These are phyloP conservation scores for Onychorhynchus coronatus DNA, from an alignment of 2,113 vertebrate genomes.

Conservation along the genomic window DNA sequence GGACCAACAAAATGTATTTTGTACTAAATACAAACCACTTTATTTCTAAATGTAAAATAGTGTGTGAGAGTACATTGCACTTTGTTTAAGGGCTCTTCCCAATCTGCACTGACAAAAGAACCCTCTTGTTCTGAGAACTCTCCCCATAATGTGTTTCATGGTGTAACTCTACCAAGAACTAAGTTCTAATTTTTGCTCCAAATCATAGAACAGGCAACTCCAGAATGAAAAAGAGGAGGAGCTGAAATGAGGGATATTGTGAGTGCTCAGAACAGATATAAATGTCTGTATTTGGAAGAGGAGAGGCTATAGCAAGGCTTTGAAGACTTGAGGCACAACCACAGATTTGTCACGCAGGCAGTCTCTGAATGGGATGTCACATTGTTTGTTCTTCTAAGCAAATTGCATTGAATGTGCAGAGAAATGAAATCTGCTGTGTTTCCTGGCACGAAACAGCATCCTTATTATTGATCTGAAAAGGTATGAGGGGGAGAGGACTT, in stretches of 20 bases:
- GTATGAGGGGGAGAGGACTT: neutral
- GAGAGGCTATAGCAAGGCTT: neutral
- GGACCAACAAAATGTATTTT: conserved; percentile 25
- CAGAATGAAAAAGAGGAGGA: neutral
- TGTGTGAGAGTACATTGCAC: neutral
- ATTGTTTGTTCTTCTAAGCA: neutral
- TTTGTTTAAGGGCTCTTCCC: neutral
- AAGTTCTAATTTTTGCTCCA: neutral
- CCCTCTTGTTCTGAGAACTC: neutral
- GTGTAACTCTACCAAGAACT: neutral
- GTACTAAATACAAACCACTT: conserved; percentile 4
- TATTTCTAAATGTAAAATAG: conserved; percentile 11
- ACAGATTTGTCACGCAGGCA: neutral
- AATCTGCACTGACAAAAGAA: neutral
- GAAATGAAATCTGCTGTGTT: neutral
- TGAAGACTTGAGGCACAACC: neutral
- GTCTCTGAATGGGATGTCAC: neutral
- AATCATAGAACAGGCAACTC: neutral
- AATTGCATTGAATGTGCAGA: neutral
- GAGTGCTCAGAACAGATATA: neutral
- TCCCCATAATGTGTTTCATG: neutral
- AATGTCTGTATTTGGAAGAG: neutral
- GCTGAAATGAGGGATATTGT: neutral
- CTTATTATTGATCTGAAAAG: neutral
- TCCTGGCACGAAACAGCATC: neutral